Conservation (phyloP, 2,113 vertebrate genomes). For the Gulo gulo region DNA sequence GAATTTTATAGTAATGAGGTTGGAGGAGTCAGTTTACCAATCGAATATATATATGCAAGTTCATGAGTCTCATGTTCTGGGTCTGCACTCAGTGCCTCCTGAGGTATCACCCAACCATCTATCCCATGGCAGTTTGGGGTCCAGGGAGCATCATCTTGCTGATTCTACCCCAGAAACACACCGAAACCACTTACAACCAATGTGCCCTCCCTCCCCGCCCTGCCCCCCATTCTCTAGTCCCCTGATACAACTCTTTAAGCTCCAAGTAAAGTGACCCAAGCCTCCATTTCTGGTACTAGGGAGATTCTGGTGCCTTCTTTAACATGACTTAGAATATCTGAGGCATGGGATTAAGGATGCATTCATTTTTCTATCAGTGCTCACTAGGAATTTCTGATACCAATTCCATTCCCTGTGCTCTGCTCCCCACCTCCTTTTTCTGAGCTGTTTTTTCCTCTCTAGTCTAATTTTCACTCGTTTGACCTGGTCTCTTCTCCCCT, state of each 20-base stretch:
- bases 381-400: not conserved
- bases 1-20: not conserved
- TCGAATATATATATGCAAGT: not conserved
- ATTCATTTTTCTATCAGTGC: not conserved
- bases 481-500: not conserved
- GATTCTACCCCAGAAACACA: not conserved
- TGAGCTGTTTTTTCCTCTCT: not conserved
- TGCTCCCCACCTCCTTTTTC: not conserved
- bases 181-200: not conserved
- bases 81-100: not conserved
- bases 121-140: not conserved
- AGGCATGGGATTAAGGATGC: not conserved
- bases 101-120: not conserved
- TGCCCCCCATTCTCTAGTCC: not conserved
- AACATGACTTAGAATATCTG: not conserved
- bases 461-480: not conserved
- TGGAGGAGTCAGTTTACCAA: not conserved
- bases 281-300: not conserved
- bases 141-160: not conserved
- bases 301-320: not conserved
- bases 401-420: not conserved
- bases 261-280: not conserved
- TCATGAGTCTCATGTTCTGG: not conserved
- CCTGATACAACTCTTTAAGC: not conserved
- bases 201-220: no score